Base-by-base conservation (phyloP, 2,797 vertebrate genomes). In the Rhabdomys pumilio region DNA sequence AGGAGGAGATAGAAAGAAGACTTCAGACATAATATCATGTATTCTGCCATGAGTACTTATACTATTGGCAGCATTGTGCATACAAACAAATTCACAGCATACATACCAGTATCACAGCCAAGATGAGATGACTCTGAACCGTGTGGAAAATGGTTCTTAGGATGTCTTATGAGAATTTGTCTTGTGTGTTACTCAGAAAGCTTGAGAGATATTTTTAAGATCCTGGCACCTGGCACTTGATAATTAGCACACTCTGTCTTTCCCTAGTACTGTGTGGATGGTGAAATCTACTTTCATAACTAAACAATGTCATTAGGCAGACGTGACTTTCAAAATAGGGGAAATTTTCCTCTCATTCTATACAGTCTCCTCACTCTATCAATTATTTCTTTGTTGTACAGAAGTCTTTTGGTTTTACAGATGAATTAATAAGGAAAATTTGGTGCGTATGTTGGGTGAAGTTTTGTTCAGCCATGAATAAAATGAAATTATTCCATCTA, bases 201-300 rank as follows among this genome's bases (percentile, higher is more conserved):
- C 9, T 41, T 57, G 53, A 31, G 19, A 26, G 26, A 0, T 44
- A n/a, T 24, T 24, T 11, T 7, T 11, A 17, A 84, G 26, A 31
- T 76, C 61, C 53, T 59, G 55, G 7, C 11, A 13, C 61, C 53
- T 59, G 55, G 7, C 11, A 13, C 11, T 76, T 59, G 8, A 17
- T 57, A 20, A 1, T 44, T 4, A 24, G 2, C 20, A 17, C 6
- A 29, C 1, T 2, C 3, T 31, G 0, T 2, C 20, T n/a, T 77
- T 17, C 38, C 6, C 44, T 65, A 20, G 10, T 59, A 20, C 6
- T 34, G 3, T 38, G 12, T 31, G 9, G 55, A 20, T 15, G 10
- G 59, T 65, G 6, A 17, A 4, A 20, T 55, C 31, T 4, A 29
- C 0, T 55, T 11, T 11, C 6, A 19, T 41, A 10, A 73, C 13